Conservation (phyloP, 2,888 invertebrate genomes). For the Augiades crinisus region DNA sequence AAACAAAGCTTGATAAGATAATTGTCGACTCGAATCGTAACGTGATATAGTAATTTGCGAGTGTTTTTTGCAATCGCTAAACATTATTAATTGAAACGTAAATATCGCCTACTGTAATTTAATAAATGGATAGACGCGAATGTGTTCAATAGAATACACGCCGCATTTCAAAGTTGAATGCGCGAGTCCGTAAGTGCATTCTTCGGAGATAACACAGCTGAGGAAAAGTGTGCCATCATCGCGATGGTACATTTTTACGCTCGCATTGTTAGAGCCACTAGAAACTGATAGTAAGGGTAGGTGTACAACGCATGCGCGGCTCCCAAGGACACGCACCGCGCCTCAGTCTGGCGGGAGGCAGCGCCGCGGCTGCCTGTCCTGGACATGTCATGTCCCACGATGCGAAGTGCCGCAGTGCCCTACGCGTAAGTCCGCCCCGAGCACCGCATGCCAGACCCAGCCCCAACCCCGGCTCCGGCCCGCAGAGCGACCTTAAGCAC, state of each 20-base stretch:
- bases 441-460: constrained; percentile 66
- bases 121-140: background rate
- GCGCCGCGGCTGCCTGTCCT: constrained; percentile 64
- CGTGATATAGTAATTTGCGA: background rate
- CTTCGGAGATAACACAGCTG: constrained; percentile 25
- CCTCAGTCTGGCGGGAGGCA: constrained; percentile 74
- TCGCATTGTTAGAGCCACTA: constrained; percentile 54
- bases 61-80: background rate
- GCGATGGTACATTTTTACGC: constrained; percentile 42
- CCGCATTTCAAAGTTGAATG: background rate
- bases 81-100: background rate
- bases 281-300: constrained; percentile 65
- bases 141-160: background rate
- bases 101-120: background rate
- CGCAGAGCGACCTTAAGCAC: constrained; percentile 69
- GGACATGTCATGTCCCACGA: constrained; percentile 47
- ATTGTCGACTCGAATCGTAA: background rate
- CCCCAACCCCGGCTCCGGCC: constrained; percentile 52
- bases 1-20: constrained; percentile 3
- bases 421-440: constrained; percentile 54
- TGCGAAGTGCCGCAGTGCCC: constrained; percentile 68
- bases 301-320: constrained; percentile 63
- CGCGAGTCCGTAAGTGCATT: constrained; percentile 2
- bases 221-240: constrained; percentile 47
- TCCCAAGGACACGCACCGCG: constrained; percentile 71